phyloP scores from a whole-genome alignment of 2,888 invertebrate species.

The Itoplectis maculator region DNA sequence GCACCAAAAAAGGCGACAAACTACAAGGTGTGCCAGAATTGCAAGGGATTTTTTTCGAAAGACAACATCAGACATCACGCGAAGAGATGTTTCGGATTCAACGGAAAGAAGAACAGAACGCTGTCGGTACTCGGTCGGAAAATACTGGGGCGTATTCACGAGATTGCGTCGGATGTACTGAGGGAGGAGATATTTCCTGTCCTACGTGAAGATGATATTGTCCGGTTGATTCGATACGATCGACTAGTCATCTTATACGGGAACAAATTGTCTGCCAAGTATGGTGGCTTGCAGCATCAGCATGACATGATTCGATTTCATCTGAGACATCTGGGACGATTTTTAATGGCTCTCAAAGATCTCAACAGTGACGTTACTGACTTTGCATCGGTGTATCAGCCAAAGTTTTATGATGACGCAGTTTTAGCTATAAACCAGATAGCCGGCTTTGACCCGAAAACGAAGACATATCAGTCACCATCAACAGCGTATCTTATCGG shows the following conservation, averaged over 20 bases:
- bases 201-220: conserved; percentile 66
- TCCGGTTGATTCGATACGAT: conserved; percentile 66
- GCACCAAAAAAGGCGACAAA: conserved; percentile 39
- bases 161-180: background rate
- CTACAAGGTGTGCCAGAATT: conserved; percentile 66
- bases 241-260: conserved; percentile 65
- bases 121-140: conserved; percentile 33
- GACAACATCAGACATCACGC: conserved; percentile 65
- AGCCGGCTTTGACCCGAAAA: conserved; percentile 51
- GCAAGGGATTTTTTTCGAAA: conserved; percentile 67
- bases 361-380: conserved; percentile 46
- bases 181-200: conserved; percentile 63
- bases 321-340: conserved; percentile 57
- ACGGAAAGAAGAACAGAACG: background rate
- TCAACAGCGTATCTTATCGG: conserved; percentile 24
- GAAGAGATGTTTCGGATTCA: conserved; percentile 61
- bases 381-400: conserved; percentile 54
- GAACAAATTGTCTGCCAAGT: conserved; percentile 66
- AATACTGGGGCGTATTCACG: background rate
- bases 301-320: conserved; percentile 63
- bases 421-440: conserved; percentile 54
- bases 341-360: conserved; percentile 39
- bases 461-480: conserved; percentile 38
- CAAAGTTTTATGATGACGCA: conserved; percentile 54
- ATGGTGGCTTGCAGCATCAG: conserved; percentile 56